phyloP scores from a whole-genome alignment of 2,888 invertebrate species.

The Trachelus tabidus region DNA sequence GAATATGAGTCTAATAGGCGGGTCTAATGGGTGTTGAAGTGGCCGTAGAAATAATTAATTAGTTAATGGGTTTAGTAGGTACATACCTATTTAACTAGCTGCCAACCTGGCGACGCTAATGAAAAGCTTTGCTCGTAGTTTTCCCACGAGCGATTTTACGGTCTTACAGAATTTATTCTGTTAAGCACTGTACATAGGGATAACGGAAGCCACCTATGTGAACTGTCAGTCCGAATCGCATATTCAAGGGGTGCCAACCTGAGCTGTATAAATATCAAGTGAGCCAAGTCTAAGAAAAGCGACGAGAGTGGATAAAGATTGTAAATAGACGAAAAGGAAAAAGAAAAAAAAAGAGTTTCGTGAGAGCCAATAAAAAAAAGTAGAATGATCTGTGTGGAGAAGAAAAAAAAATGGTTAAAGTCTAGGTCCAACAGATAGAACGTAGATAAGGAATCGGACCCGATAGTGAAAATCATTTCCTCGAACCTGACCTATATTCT shows the following conservation, averaged over 20 bases:
- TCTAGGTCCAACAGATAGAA: not conserved
- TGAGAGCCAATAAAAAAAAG: too few species aligned
- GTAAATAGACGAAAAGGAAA: not conserved
- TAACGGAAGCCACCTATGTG: not conserved
- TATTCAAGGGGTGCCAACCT: not conserved
- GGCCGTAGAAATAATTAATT: constrained; percentile 13
- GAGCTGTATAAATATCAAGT: not conserved
- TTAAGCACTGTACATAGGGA: not conserved
- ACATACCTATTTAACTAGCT: constrained; percentile 2
- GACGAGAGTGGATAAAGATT: not conserved
- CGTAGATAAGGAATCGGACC: not conserved
- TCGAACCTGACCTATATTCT: constrained; percentile 21
- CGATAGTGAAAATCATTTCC: constrained; percentile 17
- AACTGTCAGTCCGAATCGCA: not conserved
- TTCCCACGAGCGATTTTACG: not conserved
- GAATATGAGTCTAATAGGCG: not conserved
- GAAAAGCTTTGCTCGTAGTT: not conserved
- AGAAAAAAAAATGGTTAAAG: not conserved
- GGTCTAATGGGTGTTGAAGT: not conserved
- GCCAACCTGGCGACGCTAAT: constrained; percentile 3
- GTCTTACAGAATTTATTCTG: not conserved
- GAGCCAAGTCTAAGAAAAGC: not conserved
- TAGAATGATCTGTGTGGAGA: too few species aligned
- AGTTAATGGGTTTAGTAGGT: constrained; percentile 7
- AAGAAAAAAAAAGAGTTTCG: not conserved